These are phyloP conservation scores for Epinephelus awoara DNA, from an alignment of 2,797 vertebrate species.

Conservation along the genomic window DNA sequence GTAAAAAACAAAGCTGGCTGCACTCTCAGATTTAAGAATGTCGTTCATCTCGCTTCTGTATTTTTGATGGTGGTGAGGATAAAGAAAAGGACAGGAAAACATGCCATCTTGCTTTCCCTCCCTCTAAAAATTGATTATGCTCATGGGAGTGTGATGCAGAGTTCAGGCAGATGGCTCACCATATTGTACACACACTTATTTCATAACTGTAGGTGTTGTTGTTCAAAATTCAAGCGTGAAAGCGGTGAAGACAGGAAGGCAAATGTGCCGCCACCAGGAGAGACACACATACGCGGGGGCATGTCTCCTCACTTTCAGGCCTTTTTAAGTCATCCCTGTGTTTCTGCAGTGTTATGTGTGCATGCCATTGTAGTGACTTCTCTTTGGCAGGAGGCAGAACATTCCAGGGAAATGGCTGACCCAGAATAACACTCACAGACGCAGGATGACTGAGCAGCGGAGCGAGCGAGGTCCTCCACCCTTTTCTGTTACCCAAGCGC, in stretches of 20 bases:
- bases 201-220: constrained; percentile 9
- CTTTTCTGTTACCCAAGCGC: constrained; percentile 23
- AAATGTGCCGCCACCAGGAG: background rate
- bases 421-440: constrained; percentile 81
- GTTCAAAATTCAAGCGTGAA: constrained; percentile 13
- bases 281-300: background rate
- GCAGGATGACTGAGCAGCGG: constrained; percentile 39
- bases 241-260: constrained; percentile 10
- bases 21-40: constrained; percentile 20
- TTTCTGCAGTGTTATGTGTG: constrained; percentile 75
- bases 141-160: background rate
- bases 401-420: constrained; percentile 86
- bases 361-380: constrained; percentile 87
- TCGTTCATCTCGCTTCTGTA: constrained; percentile 9
- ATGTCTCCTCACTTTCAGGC: constrained; percentile 71
- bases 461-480: constrained; percentile 54
- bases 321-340: constrained; percentile 86
- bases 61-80: constrained; percentile 6
- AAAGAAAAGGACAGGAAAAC: background rate
- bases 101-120: background rate
- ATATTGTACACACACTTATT: constrained; percentile 23
- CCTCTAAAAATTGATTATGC: constrained; percentile 19
- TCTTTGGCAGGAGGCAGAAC: constrained; percentile 79
- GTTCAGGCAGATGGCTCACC: constrained; percentile 36
- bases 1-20: constrained; percentile 51